Base-by-base conservation (phyloP, 2,888 invertebrate genomes). In the Phortica okadai region DNA sequence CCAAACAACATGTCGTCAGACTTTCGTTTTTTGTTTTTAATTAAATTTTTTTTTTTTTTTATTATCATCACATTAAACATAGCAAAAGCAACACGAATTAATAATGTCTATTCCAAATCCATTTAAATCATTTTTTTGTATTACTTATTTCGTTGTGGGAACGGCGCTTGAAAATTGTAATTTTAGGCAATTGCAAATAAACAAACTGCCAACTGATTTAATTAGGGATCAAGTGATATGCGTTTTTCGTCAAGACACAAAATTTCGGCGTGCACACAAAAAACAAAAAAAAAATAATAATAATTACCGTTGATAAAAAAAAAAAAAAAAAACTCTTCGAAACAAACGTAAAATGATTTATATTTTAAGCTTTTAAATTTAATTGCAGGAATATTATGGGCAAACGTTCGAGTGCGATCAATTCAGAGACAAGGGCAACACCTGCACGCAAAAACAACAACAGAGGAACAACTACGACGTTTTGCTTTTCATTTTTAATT, bases 371-470 rank as follows among this genome's bases (percentile, higher is more conserved):
- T 21, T 21, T 58, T 58, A 6, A 45, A 84, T 78, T 86, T 86
- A 85, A 86, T 85, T 87, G 85, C 82, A 78, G 82, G 72, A 77
- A 82, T 82, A 83, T 82, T 79, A 74, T 78, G 62, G n/a, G 8
- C 58, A 64, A 74, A n/a, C 58, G 11, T 50, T 41, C 42, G 44
- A 79, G 79, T 78, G 66, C 78, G 78, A 77, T 81, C 77, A 78
- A 78, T 33, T 21, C 58, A 73, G 54, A 74, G 42, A 72, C n/a
- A 45, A 59, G 75, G 67, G 73, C 62, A 70, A 66, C 64, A 66
- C 25, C 64, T 66, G 64, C 69, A 75, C 66, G 76, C 67, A 54
- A 73, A 33, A 4, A 42, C 21, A 44, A 54, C 56, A 59, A 69
- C 41, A 41, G 72, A 21, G n/a, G 56, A 56, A 14, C 14, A 70